Base-by-base conservation (phyloP, 2,113 vertebrate genomes). In the Alosa alosa region DNA sequence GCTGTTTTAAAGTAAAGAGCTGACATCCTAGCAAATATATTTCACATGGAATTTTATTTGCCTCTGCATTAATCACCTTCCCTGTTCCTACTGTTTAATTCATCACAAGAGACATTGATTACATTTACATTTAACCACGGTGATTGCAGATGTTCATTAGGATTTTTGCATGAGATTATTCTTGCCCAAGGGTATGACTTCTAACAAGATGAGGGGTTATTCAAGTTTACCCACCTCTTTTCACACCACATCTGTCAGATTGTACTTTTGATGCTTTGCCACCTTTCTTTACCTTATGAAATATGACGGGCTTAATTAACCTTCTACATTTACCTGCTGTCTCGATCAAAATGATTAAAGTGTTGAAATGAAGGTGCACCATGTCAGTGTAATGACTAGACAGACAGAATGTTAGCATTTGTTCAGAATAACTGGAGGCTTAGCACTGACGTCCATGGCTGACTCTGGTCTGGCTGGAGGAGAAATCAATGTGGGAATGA, bases 101-200 rank as follows among this genome's bases (percentile, higher is more conserved):
- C 90, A 89, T 64, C 81, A 83, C 72, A 88, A 89, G 89, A 89
- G 85, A 81, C 88, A 41, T 88, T 86, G 89, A 91, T 91, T 91
- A 88, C 88, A 81, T 83, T 86, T 84, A 85, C 88, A 90, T 88
- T 91, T 89, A 91, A 90, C 90, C 87, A 90, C 86, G 11, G 84
- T 88, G 90, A 92, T 92, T 93, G 92, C 86, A 68, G 60, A 86
- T 90, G 90, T 92, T 94, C 93, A 94, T 93, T 89, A 90, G 86
- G 82, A 18, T 78, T 90, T 75, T 81, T 83, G 84, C 64, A 46
- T 68, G 85, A 87, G 25, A 88, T 52, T 87, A 86, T 68, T 20
- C 17, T 4, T 41, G n/a, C 36, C n/a, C 9, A 20, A 83, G 47
- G 41, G 55, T 45, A 10, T 68, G 17, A 46, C 22, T 57, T 45